These are phyloP conservation scores for Lithodes maja DNA, from an alignment of 2,888 invertebrate genomes.

Conservation along the genomic window DNA sequence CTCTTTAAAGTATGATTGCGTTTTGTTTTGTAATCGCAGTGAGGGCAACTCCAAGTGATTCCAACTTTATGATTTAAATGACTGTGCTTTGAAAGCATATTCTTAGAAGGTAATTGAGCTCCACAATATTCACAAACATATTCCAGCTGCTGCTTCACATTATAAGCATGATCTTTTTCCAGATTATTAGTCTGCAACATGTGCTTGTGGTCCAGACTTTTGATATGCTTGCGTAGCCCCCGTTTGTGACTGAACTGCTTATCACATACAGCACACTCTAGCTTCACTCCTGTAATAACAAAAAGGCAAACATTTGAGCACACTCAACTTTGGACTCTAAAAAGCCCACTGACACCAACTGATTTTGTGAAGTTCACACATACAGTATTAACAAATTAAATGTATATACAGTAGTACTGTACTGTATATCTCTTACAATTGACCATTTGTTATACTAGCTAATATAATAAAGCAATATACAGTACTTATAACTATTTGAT, in stretches of 20 bases:
- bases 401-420: no score
- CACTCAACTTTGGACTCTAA: no score
- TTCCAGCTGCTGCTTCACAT: slow-evolving; percentile 33
- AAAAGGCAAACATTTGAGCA: no score
- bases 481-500: no score
- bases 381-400: no score
- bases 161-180: slow-evolving; percentile 56
- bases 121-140: slow-evolving; percentile 57
- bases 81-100: slow-evolving; percentile 49
- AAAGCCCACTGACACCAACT: no score
- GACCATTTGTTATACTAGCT: no score
- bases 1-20: slow-evolving; percentile 74
- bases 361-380: no score
- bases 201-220: slow-evolving; percentile 38
- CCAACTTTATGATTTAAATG: slow-evolving; percentile 72
- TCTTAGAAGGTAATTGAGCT: slow-evolving; percentile 36
- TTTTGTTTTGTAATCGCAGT: slow-evolving; percentile 74
- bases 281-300: slow-evolving; percentile 45
- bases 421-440: no score
- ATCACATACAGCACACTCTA: slow-evolving; percentile 56
- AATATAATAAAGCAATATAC: no score
- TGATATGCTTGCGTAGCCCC: slow-evolving; percentile 61
- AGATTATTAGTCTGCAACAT: slow-evolving; percentile 44
- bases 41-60: slow-evolving; percentile 73
- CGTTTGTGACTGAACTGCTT: slow-evolving; percentile 57